phyloP scores from a whole-genome alignment of 2,888 invertebrate species.

The Microplitis manilae region DNA sequence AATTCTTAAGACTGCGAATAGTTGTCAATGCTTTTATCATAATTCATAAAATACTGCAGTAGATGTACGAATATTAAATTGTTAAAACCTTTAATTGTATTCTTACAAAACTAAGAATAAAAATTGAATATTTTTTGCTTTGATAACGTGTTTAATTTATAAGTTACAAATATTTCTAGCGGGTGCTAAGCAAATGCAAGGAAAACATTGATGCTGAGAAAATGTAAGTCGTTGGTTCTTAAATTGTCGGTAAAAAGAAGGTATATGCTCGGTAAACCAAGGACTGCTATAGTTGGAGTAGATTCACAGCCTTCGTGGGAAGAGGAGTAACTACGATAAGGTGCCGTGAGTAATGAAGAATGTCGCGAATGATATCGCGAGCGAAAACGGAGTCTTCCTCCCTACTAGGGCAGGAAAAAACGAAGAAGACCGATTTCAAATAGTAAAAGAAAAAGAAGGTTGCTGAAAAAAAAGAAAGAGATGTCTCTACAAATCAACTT shows the following conservation, averaged over 20 bases:
- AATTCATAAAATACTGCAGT: too few species aligned
- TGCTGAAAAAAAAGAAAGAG: slow-evolving; percentile 52
- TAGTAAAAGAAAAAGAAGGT: slow-evolving; percentile 8
- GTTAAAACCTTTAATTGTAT: too few species aligned
- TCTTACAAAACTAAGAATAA: too few species aligned
- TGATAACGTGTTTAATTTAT: not conserved
- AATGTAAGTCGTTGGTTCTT: slow-evolving; percentile 12
- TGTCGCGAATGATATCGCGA: slow-evolving; percentile 70
- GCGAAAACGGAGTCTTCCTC: slow-evolving; percentile 61
- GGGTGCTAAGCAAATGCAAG: not conserved
- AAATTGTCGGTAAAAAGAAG: slow-evolving; percentile 8
- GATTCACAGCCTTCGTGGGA: slow-evolving; percentile 48
- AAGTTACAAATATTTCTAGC: not conserved
- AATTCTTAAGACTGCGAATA: too few species aligned
- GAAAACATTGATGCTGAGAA: not conserved
- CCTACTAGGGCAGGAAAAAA: slow-evolving; percentile 40
- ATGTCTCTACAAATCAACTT: slow-evolving; percentile 69
- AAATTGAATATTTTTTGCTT: not conserved
- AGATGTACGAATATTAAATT: too few species aligned
- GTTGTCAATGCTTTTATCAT: too few species aligned
- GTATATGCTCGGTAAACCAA: slow-evolving; percentile 12
- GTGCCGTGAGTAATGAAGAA: slow-evolving; percentile 71
- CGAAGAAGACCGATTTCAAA: slow-evolving; percentile 36
- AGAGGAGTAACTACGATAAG: slow-evolving; percentile 67
- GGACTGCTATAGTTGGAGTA: slow-evolving; percentile 7